Evolutionary conservation across 2,797 vertebrate genomes (phyloP), one percentile per base, ranked within the genome.

Genomic region (Fundulus diaphanus): DNA sequence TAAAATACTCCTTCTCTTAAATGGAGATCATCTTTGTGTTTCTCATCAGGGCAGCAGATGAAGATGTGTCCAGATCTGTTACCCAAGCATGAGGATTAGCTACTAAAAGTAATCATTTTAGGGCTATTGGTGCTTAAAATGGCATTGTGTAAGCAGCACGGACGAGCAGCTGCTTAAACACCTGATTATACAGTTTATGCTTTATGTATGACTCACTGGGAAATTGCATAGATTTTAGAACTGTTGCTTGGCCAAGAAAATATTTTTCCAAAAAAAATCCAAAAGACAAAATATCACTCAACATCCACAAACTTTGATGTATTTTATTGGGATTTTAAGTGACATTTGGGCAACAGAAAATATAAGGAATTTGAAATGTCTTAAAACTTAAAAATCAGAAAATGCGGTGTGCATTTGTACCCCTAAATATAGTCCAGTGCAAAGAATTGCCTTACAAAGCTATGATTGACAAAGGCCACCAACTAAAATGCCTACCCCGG

Each of bases 1-100:
- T 83, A 59, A 78, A 82, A 68, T 35, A 51, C 63, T 37, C 67
- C 29, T 29, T 59, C 68, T 66, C 72, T 74, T 76, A 85, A 27
- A 2, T 16, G 15, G 37, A 66, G 74, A 77, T 84, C 65, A 69
- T 27, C 33, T 63, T 35, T 27, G 78, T 74, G 73, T 74, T 78
- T 85, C 82, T 79, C 82, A 79, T 68, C 59, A 20, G 49, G 57
- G 63, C 16, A 13, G 44, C 22, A 7, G 54, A 46, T 20, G 12
- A 33, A 29, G 57, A 65, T 24, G 15, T 1, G 49, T 35, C 15
- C 27, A 52, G 67, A 51, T 31, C 20, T 20, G 13, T 42, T 40
- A 24, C 56, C 44, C 44, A 24, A 18, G 71, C 57, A 18, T 24
- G 24, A 67, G 40, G 9, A 48, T 22, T 37, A 12, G 13, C 54